phyloP scores from a whole-genome alignment of 2,113 vertebrate genomes.

The Hystrix cristata region DNA sequence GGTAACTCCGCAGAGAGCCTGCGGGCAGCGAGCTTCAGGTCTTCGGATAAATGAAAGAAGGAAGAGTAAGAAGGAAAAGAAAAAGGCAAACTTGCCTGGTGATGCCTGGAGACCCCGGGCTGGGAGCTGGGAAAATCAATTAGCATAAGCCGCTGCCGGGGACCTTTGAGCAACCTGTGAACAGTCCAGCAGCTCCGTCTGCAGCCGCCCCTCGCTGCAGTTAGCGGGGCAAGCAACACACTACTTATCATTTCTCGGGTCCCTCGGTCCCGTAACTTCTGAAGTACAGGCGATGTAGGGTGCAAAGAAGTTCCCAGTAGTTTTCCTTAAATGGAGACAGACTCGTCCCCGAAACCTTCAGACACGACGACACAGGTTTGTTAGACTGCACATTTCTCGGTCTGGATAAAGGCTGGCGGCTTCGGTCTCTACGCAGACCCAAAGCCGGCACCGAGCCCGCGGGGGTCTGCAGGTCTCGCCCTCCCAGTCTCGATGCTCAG shows the following conservation, averaged over 20 bases:
- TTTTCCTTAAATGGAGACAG: slow-evolving; percentile 7
- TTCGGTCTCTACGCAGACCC: neutral
- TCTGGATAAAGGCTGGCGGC: neutral
- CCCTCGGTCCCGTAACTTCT: neutral
- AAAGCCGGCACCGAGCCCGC: neutral
- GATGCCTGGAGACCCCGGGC: neutral
- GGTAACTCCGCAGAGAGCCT: slow-evolving; percentile 18
- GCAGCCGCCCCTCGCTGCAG: neutral
- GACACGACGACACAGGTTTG: neutral
- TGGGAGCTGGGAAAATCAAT: slow-evolving; percentile 57
- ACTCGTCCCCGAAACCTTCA: neutral
- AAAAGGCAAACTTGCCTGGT: neutral
- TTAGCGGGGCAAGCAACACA: neutral
- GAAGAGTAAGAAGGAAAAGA: neutral
- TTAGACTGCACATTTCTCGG: neutral
- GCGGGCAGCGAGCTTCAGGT: neutral
- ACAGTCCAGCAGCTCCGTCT: neutral
- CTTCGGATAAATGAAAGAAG: neutral
- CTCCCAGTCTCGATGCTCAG: neutral
- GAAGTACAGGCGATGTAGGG: neutral
- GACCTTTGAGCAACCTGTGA: neutral
- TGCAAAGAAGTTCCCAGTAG: neutral
- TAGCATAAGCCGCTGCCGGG: neutral
- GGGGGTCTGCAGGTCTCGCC: neutral
- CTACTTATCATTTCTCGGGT: neutral